Base-by-base conservation (phyloP, 1,140 invertebrate genomes). In the Eriocheir sinensis region DNA sequence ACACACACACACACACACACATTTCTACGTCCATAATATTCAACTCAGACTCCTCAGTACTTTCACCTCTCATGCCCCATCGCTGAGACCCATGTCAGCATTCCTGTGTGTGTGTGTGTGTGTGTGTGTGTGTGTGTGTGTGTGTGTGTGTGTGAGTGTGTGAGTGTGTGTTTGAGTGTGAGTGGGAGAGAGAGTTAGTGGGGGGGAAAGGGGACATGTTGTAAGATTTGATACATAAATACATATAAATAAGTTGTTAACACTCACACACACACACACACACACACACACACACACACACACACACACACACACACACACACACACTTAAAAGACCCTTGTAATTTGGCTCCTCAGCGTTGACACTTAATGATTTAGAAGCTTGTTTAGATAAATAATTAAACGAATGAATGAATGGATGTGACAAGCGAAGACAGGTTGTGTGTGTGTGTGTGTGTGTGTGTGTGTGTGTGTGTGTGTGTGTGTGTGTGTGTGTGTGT, bases 91-190 rank as follows among this genome's bases (percentile, higher is more conserved):
- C 27, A 72, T 48, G 44, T 2, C 21, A 72, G 21, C n/a, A n/a
- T 72, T 8, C 27, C 21, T n/a, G 60, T n/a, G 60, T n/a, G 60
- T n/a, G 60, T n/a, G 60, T n/a, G 60, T n/a, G 60, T n/a, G 60
- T n/a, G 60, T n/a, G 60, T n/a, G 60, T n/a, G 60, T n/a, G 8
- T n/a, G 60, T 3, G 17, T n/a, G 60, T n/a, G 60, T n/a, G 60
- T n/a, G 60, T n/a, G 60, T n/a, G 60, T n/a, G 60, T n/a, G 60
- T n/a, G 60, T n/a, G 60, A 72, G 60, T n/a, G 60, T n/a, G 60
- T n/a, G 8, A 72, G 60, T 3, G 17, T 3, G 17, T 3, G 17
- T 3, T 3, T 3, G 53, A 60, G 53, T 21, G 53, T 21, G 53
- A 60, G 53, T 21, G 53, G 27, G 53, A 60, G 53, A 60, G 53